Conservation (phyloP, 2,888 invertebrate genomes). For the Bibio marci region DNA sequence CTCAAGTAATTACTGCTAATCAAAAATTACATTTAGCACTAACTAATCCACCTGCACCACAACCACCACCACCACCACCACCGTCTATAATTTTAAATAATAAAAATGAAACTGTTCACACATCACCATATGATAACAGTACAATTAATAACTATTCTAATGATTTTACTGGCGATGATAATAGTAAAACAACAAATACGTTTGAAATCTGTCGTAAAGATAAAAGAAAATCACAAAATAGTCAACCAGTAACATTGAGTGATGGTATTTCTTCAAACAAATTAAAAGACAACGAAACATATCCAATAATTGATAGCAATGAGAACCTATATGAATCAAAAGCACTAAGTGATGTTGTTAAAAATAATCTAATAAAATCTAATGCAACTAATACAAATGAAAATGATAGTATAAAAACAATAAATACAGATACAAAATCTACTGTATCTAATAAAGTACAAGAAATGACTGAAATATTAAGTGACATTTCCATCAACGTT, state of each 20-base stretch:
- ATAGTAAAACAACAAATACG: constrained; percentile 1
- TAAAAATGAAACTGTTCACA: too few species aligned
- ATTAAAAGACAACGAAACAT: background rate
- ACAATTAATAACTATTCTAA: background rate
- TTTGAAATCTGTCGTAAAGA: too few species aligned
- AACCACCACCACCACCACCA: background rate
- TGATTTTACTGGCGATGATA: background rate
- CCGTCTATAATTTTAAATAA: background rate
- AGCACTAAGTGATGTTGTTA: too few species aligned
- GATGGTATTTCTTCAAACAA: background rate
- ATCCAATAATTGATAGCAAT: too few species aligned
- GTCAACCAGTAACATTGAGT: too few species aligned
- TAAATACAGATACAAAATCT: too few species aligned
- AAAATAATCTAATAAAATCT: background rate
- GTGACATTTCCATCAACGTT: too few species aligned
- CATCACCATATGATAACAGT: background rate
- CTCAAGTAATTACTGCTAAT: constrained; percentile 21
- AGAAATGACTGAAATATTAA: too few species aligned
- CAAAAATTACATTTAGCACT: constrained; percentile 15
- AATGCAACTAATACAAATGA: background rate
- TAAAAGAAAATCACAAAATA: too few species aligned
- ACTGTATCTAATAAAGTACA: too few species aligned
- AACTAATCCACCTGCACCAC: constrained; percentile 1
- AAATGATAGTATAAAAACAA: background rate
- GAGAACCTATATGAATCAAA: background rate